Evolutionary conservation across 1,140 invertebrate genomes (phyloP).

Genomic region (Nasonia longicornis): DNA sequence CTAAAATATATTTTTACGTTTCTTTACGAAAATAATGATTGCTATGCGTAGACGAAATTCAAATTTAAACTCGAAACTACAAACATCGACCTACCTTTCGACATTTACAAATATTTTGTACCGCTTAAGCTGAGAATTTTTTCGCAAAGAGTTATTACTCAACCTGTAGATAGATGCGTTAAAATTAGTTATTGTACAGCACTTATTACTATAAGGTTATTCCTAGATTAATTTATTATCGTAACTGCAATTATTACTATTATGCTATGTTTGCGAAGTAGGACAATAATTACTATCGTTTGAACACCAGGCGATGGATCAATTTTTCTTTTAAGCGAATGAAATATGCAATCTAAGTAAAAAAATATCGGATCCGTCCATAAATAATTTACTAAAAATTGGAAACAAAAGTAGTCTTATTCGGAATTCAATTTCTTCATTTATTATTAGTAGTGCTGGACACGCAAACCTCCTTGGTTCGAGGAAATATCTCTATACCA

Average conservation of each 20-base stretch:
- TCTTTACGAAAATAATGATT: neutral
- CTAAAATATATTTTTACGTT: neutral
- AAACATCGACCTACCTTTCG: neutral
- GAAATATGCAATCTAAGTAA: conserved; percentile 9
- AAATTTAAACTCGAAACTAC: neutral
- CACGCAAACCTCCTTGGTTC: neutral
- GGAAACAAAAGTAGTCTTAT: neutral
- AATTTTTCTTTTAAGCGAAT: neutral
- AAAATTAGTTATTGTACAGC: conserved; percentile 42
- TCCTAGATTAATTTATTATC: conserved; percentile 33
- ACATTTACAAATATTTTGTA: conserved; percentile 5
- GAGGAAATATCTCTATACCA: neutral
- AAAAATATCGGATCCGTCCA: conserved; percentile 37
- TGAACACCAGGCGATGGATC: conserved; percentile 19
- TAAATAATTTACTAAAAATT: conserved; percentile 21
- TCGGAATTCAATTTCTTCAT: neutral
- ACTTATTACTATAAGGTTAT: conserved; percentile 38
- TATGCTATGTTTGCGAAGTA: conserved; percentile 32
- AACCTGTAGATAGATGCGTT: conserved; percentile 35
- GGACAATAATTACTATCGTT: conserved; percentile 22
- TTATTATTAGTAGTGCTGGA: neutral
- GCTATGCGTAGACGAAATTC: neutral
- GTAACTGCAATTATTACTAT: conserved; percentile 34
- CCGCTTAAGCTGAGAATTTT: neutral
- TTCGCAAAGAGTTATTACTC: conserved; percentile 15